Percentiles rank a stretch among this genome's conserved stretches.
Conservation (phyloP, 2,888 invertebrate genomes). For the Oligia fasciuncula region DNA sequence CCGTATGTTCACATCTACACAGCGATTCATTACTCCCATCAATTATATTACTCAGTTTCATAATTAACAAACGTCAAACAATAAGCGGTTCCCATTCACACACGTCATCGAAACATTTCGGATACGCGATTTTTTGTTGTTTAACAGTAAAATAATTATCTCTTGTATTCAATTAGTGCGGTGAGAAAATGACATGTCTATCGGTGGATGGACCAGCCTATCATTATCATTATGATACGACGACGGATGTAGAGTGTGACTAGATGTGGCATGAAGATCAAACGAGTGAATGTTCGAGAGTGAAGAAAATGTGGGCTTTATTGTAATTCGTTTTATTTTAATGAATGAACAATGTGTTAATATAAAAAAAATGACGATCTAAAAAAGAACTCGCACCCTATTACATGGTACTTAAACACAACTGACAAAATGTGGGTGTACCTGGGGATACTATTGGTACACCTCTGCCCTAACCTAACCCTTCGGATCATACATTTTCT, state of each 20-base stretch:
- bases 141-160: conserved; percentile 80
- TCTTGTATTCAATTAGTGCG: conserved; percentile 84
- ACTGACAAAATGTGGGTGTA: not conserved
- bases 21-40: conserved; percentile 11
- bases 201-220: conserved; percentile 76
- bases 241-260: conserved; percentile 68
- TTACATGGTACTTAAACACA: not conserved
- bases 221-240: conserved; percentile 77
- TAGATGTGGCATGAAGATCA: conserved; percentile 72
- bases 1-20: not conserved
- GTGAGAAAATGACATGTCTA: conserved; percentile 87
- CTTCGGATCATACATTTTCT: not conserved
- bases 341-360: not conserved
- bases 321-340: conserved; percentile 18
- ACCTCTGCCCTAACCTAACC: not conserved
- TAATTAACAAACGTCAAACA: conserved; percentile 58
- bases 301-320: conserved; percentile 22
- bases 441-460: not conserved
- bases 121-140: conserved; percentile 70
- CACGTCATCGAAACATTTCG: conserved; percentile 64
- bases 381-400: no score
- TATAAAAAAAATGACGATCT: not conserved
- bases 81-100: conserved; percentile 61
- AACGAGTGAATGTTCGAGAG: conserved; percentile 29
- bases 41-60: conserved; percentile 32